A percentile compares a stretch with the other conserved stretches of the same genome.
Evolutionary conservation across 2,113 vertebrate genomes (phyloP).

Genomic region (Ceratotherium simum): DNA sequence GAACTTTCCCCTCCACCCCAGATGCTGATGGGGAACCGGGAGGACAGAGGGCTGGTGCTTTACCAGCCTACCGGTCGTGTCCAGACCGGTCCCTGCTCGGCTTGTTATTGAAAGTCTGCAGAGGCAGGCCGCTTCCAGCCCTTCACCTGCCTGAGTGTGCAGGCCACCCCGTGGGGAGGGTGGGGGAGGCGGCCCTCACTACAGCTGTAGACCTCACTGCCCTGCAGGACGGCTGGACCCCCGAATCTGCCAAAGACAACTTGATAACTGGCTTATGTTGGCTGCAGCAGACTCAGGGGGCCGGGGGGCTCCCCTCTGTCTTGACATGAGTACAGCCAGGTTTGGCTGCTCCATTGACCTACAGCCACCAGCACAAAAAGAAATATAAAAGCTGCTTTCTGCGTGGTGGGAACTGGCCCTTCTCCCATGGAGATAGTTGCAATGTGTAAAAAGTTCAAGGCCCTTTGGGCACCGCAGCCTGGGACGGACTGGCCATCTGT

Average conservation of each 20-base stretch:
- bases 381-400: no score
- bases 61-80: no score
- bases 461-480: no score
- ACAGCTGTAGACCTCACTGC: background rate
- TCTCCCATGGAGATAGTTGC: no score
- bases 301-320: no score
- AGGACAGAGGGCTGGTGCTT: rapidly evolving
- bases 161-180: background rate
- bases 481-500: no score
- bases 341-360: no score
- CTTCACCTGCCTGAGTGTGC: background rate
- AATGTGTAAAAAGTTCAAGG: no score
- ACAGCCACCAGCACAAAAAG: no score
- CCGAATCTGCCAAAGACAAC: background rate
- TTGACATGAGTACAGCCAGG: no score
- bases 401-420: no score
- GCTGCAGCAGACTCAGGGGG: background rate
- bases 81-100: no score
- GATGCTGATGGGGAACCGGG: background rate
- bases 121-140: background rate
- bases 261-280: background rate
- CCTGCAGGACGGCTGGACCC: background rate
- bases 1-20: rapidly evolving
- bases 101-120: background rate
- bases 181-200: background rate